Base-by-base conservation (phyloP, 2,797 vertebrate species). In the Chaetophractus vellerosus region DNA sequence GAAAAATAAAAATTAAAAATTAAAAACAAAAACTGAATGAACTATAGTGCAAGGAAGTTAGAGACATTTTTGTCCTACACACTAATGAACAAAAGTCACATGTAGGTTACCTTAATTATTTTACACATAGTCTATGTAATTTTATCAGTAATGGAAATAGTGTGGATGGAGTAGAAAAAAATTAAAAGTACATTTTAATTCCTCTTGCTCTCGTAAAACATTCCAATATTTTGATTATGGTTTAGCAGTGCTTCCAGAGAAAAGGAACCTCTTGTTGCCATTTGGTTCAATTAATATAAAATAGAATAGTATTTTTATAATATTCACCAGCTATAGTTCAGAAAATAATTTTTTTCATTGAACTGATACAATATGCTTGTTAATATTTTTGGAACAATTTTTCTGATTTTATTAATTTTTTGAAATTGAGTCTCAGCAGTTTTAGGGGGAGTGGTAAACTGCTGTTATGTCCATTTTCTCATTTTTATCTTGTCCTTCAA, bases 231-330 rank as follows among this genome's bases (percentile, higher is more conserved):
- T 97, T 96, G 95, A 96, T 94, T 79, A 97, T 50, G 14, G 41
- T 84, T 96, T 89, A 90, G 36, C 57, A 68, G 55, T 81, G 1
- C 69, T 96, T 93, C 66, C 45, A 91, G 69, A 93, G 84, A 76
- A 84, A 84, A 91, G 8, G 38, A 83, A 94, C 90, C 48, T 87
- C 45, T 93, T 91, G 33, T 31, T 94, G 78, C 63, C 26, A 24
- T 52, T 96, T 80, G 63, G 52, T 75, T 91, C 96, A 97, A 97
- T 96, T 97, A 96, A 84, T 78, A 72, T 82, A 88, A 94, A 88
- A 93, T 84, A 64, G 16, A 88, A 93, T 84, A 64, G 16, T 96
- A 87, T 75, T 31, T 55, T 78, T 33, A 64, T 88, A 91, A 81
- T 93, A 96, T 50, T 96, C 52, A 50, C n/a, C 63, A 96, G 75